Evolutionary conservation across 2,113 vertebrate genomes (phyloP).

Genomic region (Lipophrys pholis): DNA sequence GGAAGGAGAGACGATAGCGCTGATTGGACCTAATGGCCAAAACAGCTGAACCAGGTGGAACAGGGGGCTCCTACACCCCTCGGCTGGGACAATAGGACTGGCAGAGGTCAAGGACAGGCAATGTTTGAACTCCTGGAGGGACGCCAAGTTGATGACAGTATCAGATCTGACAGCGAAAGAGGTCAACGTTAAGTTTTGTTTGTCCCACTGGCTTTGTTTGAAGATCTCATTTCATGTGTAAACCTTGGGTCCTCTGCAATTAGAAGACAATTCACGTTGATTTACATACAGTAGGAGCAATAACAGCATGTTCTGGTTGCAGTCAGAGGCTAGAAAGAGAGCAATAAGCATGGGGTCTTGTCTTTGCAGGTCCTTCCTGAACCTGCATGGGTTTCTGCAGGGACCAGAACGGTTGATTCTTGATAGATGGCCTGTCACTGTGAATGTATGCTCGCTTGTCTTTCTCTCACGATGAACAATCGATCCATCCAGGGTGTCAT

Average conservation of each 20-base stretch:
- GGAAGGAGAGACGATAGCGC: slow-evolving; percentile 65
- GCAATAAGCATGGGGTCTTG: too few relatives aligned
- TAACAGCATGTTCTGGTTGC: too few relatives aligned
- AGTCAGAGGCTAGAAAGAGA: too few relatives aligned
- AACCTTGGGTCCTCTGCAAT: neutral
- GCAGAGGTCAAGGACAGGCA: slow-evolving; percentile 36
- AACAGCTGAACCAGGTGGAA: slow-evolving; percentile 77
- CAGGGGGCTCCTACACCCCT: slow-evolving; percentile 21
- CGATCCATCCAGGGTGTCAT: too few relatives aligned
- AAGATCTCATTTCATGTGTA: neutral
- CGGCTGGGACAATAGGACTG: slow-evolving; percentile 60
- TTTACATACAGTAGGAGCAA: too few relatives aligned
- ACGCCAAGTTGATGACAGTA: slow-evolving; percentile 36
- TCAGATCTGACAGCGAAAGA: slow-evolving; percentile 10
- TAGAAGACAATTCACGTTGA: too few relatives aligned
- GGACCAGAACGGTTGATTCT: too few relatives aligned
- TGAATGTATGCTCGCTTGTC: too few relatives aligned
- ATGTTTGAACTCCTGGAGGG: slow-evolving; percentile 28
- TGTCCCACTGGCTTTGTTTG: slow-evolving; percentile 10
- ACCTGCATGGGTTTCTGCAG: too few relatives aligned
- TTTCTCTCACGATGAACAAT: too few relatives aligned
- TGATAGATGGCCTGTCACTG: too few relatives aligned
- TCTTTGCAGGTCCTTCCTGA: too few relatives aligned
- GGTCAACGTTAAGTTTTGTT: slow-evolving; percentile 27
- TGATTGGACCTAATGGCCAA: slow-evolving; percentile 76